Percentiles rank a stretch among this genome's conserved stretches.
These are phyloP conservation scores for Sphaeridia pumilis DNA, from an alignment of 2,888 invertebrate genomes.

Conservation along the genomic window DNA sequence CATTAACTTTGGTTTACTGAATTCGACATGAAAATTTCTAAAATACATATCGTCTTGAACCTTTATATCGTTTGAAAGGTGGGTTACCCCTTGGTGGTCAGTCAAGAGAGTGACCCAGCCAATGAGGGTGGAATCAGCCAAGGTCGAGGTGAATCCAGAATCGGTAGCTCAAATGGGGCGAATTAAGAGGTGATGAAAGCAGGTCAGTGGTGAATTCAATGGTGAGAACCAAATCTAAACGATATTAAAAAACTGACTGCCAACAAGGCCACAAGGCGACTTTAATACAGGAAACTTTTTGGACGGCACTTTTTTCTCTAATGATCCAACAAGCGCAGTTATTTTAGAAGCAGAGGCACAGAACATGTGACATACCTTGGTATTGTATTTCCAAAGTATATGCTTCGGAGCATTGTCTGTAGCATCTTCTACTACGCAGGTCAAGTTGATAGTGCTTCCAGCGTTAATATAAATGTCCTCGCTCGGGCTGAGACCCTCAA, in stretches of 20 bases:
- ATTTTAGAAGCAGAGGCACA: not conserved
- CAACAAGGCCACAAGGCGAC: not conserved
- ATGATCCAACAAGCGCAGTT: not conserved
- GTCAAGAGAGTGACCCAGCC: too few species aligned
- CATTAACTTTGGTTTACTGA: too few species aligned
- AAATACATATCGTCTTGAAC: too few species aligned
- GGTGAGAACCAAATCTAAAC: not conserved
- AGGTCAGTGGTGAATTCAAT: not conserved
- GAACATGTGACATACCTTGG: conserved; percentile 41
- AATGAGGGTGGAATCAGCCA: too few species aligned
- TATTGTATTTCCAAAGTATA: conserved; percentile 73
- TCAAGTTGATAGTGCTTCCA: conserved; percentile 77
- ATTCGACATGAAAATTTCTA: too few species aligned
- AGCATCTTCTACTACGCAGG: conserved; percentile 46
- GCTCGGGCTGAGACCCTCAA: conserved; percentile 35
- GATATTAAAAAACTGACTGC: not conserved
- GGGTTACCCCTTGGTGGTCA: too few species aligned
- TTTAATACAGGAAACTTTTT: not conserved
- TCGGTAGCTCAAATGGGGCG: too few species aligned
- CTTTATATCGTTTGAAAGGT: too few species aligned
- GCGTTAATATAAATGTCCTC: conserved; percentile 36
- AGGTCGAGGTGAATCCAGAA: too few species aligned
- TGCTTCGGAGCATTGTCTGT: conserved; percentile 60
- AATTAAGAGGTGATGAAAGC: too few species aligned
- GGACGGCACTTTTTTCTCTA: not conserved